Base-by-base conservation (phyloP, 1,140 invertebrate species). In the Cataglyphis hispanica region DNA sequence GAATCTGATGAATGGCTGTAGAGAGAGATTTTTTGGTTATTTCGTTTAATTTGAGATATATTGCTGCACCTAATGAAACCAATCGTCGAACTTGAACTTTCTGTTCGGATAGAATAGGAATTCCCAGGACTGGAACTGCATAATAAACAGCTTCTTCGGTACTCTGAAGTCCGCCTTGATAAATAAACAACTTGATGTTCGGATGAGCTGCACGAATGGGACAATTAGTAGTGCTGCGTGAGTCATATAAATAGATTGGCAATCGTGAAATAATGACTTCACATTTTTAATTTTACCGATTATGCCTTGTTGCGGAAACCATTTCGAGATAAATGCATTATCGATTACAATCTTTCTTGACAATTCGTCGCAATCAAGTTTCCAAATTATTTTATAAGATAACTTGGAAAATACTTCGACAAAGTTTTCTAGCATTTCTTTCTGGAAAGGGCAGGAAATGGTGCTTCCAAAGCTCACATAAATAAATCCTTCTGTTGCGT, bases 381-480 rank as follows among this genome's bases (percentile, higher is more conserved):
- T 93, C 91, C 92, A 92, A 67, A 93, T 74, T 13, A 91, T 75
- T 86, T 86, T 90, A 61, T 92, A 93, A 16, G 91, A 87, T 53
- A 94, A 72, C 69, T 91, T 85, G 1, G 88, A 81, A 87, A 96
- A 96, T 43, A 96, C 95, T 76, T 94, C 91, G 78, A 96, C 87
- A 85, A 97, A 95, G 25, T 61, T 77, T n/a, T 91, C 22, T 37
- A 80, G 58, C 34, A 34, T 90, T 40, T 90, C 58, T 27, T 69
- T 10, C 5, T 91, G 90, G 5, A 96, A 80, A 2, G 70, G 58
- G 2, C 93, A 93, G 66, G 93, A 93, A 0, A 95, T 56, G 25
- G 94, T 93, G 0, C 95, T 95, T 0, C 96, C 96, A 86, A 96
- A 92, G 86, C 95, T 96, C 74, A 96, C 96, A 88, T 95, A 96